Percentiles rank a stretch among this genome's conserved stretches.
Evolutionary conservation across 2,113 vertebrate species (phyloP).

Genomic region (Mesocricetus auratus): DNA sequence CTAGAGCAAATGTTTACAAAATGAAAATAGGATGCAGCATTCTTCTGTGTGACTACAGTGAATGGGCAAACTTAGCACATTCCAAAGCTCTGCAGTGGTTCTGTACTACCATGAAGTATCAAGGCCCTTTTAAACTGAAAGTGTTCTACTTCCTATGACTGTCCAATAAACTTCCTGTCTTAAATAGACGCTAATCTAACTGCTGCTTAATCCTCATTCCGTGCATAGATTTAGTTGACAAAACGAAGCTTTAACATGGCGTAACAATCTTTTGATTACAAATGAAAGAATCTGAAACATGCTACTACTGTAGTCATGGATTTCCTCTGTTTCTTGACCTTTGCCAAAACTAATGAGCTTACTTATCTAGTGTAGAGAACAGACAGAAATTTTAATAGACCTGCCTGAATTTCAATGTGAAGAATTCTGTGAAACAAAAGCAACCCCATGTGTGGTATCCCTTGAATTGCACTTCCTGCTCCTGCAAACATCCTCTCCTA

Average conservation of each 20-base stretch:
- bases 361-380: slow-evolving; percentile 52
- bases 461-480: not conserved
- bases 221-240: slow-evolving; percentile 56
- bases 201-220: slow-evolving; percentile 15
- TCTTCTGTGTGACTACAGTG: not conserved
- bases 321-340: slow-evolving; percentile 75
- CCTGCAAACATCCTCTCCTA: not conserved
- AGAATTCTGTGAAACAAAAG: not conserved
- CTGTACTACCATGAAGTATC: slow-evolving; percentile 3
- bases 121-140: slow-evolving; percentile 37
- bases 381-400: slow-evolving; percentile 56
- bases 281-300: slow-evolving; percentile 68
- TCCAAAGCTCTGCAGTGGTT: slow-evolving; percentile 24
- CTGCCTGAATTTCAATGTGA: slow-evolving; percentile 46
- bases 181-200: slow-evolving; percentile 19
- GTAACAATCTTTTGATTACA: slow-evolving; percentile 61
- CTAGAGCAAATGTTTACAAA: slow-evolving; percentile 49
- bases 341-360: slow-evolving; percentile 72
- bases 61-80: not conserved
- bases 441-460: not conserved
- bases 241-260: slow-evolving; percentile 61
- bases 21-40: slow-evolving; percentile 49
- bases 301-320: slow-evolving; percentile 46
- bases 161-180: not conserved
- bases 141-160: not conserved